phyloP scores from a whole-genome alignment of 2,113 vertebrate genomes.

The Suncus etruscus region DNA sequence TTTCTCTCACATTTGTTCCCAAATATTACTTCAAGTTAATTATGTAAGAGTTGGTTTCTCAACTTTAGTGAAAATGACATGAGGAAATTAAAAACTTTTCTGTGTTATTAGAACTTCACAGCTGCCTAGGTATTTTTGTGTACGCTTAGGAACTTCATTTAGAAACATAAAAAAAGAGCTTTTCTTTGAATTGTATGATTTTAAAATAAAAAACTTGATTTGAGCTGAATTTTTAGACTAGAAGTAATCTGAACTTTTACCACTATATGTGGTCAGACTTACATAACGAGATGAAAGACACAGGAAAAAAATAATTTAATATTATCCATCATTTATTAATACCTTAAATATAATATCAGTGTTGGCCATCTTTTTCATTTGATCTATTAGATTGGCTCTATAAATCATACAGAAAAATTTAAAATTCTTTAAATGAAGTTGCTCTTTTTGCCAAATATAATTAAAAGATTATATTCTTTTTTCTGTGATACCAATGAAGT shows the following conservation, averaged over 20 bases:
- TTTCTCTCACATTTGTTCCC: not conserved
- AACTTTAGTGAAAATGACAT: not conserved
- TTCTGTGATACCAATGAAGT: not conserved
- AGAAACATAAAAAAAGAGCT: conserved; percentile 25
- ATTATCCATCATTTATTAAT: conserved; percentile 37
- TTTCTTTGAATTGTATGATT: conserved; percentile 31
- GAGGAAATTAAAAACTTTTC: not conserved
- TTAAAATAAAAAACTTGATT: conserved; percentile 35
- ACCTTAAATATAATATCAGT: conserved; percentile 23
- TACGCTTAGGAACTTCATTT: conserved; percentile 6
- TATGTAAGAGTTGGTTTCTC: not conserved
- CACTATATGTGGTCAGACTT: too few species aligned
- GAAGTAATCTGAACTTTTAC: not conserved
- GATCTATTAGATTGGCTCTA: not conserved
- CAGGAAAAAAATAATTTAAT: not conserved
- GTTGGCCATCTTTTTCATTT: not conserved
- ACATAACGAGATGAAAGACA: conserved; percentile 21
- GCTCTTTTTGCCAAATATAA: not conserved
- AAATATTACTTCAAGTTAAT: not conserved
- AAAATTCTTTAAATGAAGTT: conserved; percentile 18
- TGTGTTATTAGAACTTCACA: not conserved
- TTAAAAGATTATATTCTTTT: not conserved
- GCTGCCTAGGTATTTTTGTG: conserved; percentile 20
- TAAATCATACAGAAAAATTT: conserved; percentile 22
- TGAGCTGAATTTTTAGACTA: conserved; percentile 11